A percentile compares a stretch with the other conserved stretches of the same genome.
Evolutionary conservation across 2,888 invertebrate genomes (phyloP).

Genomic region (Andrena marginata): DNA sequence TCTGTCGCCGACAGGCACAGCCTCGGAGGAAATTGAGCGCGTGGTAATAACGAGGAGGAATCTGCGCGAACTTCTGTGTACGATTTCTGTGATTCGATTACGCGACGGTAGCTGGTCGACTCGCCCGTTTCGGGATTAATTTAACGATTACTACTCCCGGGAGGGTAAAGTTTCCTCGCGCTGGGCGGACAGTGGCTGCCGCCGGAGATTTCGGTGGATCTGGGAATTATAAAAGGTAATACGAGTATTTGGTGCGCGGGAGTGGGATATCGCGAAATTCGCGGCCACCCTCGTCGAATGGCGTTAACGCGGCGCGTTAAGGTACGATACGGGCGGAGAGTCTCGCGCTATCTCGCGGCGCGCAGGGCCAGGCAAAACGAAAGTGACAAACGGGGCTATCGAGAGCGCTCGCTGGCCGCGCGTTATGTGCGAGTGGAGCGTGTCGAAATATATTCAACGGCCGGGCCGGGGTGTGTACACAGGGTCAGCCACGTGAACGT

Average conservation of each 20-base stretch:
- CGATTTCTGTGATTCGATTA: constrained; percentile 29
- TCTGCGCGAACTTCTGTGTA: constrained; percentile 15
- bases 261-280: constrained; percentile 2
- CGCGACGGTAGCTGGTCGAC: constrained; percentile 7
- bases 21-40: too few relatives aligned
- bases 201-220: background rate
- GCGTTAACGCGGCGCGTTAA: constrained; percentile 19
- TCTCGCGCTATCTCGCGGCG: constrained; percentile 23
- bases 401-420: constrained; percentile 35
- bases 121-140: constrained; percentile 40
- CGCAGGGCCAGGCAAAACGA: constrained; percentile 21
- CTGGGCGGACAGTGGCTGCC: background rate
- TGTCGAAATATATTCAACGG: constrained; percentile 61
- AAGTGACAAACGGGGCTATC: constrained; percentile 58
- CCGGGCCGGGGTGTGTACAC: constrained; percentile 14
- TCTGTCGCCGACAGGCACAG: too few relatives aligned
- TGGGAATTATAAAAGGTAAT: background rate
- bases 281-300: background rate
- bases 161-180: constrained; percentile 18
- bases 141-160: constrained; percentile 37
- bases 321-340: background rate
- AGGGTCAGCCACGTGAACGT: constrained; percentile 11
- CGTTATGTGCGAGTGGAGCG: constrained; percentile 52
- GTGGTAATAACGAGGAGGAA: too few relatives aligned
- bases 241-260: background rate